Evolutionary conservation across 2,113 vertebrate genomes (phyloP).

Genomic region (Rhinolophus sinicus): DNA sequence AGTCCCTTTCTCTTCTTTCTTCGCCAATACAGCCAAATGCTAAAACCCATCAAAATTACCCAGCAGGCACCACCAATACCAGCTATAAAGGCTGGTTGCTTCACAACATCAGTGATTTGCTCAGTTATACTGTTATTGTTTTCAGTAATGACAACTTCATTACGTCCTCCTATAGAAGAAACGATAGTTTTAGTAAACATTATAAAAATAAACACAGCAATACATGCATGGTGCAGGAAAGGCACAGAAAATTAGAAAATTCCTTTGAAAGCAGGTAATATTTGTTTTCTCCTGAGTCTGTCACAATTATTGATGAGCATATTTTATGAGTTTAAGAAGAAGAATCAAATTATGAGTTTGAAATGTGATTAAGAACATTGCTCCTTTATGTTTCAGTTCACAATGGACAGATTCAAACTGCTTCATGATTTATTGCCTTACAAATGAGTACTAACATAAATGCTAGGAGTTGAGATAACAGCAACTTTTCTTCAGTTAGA

Average conservation of each 20-base stretch:
- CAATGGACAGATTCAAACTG: not conserved
- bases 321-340: conserved; percentile 27
- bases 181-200: conserved; percentile 32
- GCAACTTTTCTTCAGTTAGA: not conserved
- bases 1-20: conserved; percentile 99
- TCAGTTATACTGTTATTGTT: conserved; percentile 99
- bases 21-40: conserved; percentile 99
- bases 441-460: not conserved
- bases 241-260: not conserved
- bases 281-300: not conserved
- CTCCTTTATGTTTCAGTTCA: not conserved
- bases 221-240: not conserved
- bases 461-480: not conserved
- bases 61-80: conserved; percentile 99
- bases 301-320: not conserved
- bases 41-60: conserved; percentile 99
- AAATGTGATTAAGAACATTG: not conserved
- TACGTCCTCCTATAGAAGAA: conserved; percentile 83
- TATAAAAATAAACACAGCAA: not conserved
- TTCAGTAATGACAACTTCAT: conserved; percentile 97
- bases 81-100: conserved; percentile 99
- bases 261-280: not conserved
- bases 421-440: not conserved
- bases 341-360: not conserved
- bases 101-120: conserved; percentile 99